A percentile compares a stretch with the other conserved stretches of the same genome.
These are phyloP conservation scores for Pomatorhinus ruficollis DNA, from an alignment of 2,113 vertebrate species.

Conservation along the genomic window DNA sequence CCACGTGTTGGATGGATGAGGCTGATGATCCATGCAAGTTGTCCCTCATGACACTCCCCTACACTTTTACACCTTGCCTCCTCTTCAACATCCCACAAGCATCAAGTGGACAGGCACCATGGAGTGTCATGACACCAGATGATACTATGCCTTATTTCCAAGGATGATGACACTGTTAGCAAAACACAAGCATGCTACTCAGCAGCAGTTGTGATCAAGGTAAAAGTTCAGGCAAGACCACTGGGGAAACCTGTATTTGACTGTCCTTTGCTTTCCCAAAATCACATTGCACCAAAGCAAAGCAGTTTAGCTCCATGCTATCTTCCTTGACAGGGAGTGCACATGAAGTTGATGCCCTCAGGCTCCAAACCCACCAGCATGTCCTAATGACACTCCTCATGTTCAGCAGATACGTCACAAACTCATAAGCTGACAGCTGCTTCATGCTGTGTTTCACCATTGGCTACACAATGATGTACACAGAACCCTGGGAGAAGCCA, in stretches of 20 bases:
- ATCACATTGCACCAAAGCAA: neutral
- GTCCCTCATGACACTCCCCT: neutral
- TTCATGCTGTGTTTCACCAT: conserved; percentile 82
- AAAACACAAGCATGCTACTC: neutral
- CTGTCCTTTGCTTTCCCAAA: neutral
- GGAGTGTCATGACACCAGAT: neutral
- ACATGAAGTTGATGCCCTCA: conserved; percentile 57
- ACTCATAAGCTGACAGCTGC: conserved; percentile 79
- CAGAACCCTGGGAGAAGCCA: conserved; percentile 77
- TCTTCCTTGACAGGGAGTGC: conserved; percentile 78
- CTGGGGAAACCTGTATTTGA: neutral
- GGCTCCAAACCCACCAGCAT: conserved; percentile 81
- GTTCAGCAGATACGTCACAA: conserved; percentile 77
- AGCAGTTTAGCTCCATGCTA: conserved; percentile 75
- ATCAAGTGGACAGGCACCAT: neutral
- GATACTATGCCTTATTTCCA: neutral
- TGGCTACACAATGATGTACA: conserved; percentile 79
- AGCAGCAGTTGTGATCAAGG: neutral
- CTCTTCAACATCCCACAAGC: neutral
- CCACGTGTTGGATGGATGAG: accelerated
- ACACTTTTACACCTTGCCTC: neutral
- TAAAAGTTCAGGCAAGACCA: neutral
- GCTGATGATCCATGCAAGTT: neutral
- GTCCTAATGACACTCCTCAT: conserved; percentile 78
- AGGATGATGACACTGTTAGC: neutral